Evolutionary conservation across 2,888 invertebrate genomes (phyloP).

Genomic region (Bellardia bayeri): DNA sequence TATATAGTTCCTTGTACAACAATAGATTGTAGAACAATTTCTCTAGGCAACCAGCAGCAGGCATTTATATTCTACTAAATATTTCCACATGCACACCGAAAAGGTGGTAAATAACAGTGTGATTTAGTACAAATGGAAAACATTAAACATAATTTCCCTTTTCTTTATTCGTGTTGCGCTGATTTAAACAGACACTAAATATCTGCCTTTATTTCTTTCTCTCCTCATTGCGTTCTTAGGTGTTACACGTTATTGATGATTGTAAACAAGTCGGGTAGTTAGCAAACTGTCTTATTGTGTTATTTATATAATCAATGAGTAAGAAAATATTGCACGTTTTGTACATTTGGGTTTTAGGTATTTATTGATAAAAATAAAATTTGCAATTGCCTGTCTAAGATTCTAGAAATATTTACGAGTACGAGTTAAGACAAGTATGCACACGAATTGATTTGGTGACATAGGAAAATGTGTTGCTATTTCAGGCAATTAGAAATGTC

Average conservation of each 20-base stretch:
- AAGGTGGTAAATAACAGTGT: slow-evolving; percentile 18
- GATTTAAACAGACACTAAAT: slow-evolving; percentile 36
- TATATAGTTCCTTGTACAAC: neutral
- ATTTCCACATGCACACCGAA: slow-evolving; percentile 15
- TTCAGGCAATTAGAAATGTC: neutral
- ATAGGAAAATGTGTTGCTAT: slow-evolving; percentile 13
- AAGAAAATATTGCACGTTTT: slow-evolving; percentile 27
- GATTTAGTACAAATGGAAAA: slow-evolving; percentile 52
- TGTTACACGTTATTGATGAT: neutral
- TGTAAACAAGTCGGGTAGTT: neutral
- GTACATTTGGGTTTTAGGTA: slow-evolving; percentile 11
- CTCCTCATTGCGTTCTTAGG: neutral
- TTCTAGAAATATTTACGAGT: slow-evolving; percentile 18
- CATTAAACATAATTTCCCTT: slow-evolving; percentile 56
- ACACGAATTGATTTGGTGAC: slow-evolving; percentile 19
- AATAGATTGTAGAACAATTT: slow-evolving; percentile 26
- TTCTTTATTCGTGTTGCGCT: neutral
- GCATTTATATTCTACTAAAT: neutral
- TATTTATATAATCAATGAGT: slow-evolving; percentile 9
- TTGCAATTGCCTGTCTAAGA: slow-evolving; percentile 46
- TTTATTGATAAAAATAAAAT: slow-evolving; percentile 55
- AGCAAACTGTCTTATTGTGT: slow-evolving; percentile 24
- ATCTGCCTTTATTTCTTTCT: neutral
- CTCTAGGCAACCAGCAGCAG: neutral
- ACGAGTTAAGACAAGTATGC: neutral